Conservation (phyloP, 2,888 invertebrate genomes). For the Epirrhoe alternata region DNA sequence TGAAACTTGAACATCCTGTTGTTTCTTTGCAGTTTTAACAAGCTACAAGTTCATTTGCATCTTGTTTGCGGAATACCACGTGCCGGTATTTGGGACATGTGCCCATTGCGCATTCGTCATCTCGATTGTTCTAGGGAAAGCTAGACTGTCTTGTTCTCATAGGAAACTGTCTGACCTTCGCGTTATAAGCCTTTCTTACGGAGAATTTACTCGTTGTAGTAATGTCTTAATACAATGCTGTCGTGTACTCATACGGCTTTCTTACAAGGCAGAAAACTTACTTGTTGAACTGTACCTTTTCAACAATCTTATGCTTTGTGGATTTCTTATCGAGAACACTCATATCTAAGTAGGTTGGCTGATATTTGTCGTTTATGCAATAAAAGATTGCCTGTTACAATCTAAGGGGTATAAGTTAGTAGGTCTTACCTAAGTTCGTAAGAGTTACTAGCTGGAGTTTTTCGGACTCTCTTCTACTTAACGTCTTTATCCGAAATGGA, state of each 20-base stretch:
- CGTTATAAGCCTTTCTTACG: slow-evolving; percentile 23
- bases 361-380: neutral
- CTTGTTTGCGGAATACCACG: slow-evolving; percentile 51
- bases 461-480: too few relatives aligned
- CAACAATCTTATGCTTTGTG: neutral
- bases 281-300: too few relatives aligned
- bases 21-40: slow-evolving; percentile 46
- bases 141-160: slow-evolving; percentile 27
- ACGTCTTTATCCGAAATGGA: too few relatives aligned
- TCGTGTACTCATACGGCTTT: neutral
- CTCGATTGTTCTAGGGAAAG: slow-evolving; percentile 43
- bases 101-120: slow-evolving; percentile 48
- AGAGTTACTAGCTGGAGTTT: too few relatives aligned
- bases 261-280: too few relatives aligned
- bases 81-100: slow-evolving; percentile 60
- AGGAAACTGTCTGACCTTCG: slow-evolving; percentile 30
- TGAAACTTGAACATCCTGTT: neutral
- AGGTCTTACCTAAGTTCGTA: too few relatives aligned
- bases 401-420: too few relatives aligned
- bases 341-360: neutral
- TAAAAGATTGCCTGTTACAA: neutral
- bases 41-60: slow-evolving; percentile 57
- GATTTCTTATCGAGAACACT: neutral
- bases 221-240: neutral
- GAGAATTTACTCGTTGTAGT: neutral